A percentile compares a stretch with the other conserved stretches of the same genome.
These are phyloP conservation scores for Desmophyllum pertusum DNA, from an alignment of 92 coral and sea anemone genomes.

Conservation along the genomic window DNA sequence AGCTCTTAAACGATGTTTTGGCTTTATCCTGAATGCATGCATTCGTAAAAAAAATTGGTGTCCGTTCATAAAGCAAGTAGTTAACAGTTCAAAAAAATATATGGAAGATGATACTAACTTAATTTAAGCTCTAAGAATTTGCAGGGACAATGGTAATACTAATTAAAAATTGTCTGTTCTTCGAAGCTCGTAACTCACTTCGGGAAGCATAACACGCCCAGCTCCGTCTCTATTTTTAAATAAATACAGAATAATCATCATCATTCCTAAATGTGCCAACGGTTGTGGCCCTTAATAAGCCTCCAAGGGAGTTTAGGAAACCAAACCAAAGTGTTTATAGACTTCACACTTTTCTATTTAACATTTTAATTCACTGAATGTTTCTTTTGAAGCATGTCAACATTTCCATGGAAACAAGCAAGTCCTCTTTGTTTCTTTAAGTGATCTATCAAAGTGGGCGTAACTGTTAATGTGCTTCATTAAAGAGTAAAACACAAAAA, in stretches of 20 bases:
- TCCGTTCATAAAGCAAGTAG: neutral
- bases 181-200: too few relatives aligned
- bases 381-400: neutral
- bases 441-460: conserved; percentile 4
- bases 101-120: too few relatives aligned
- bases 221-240: too few relatives aligned
- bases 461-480: neutral
- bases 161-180: neutral
- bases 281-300: neutral
- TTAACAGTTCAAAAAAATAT: neutral
- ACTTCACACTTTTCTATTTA: neutral
- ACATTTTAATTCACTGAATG: neutral
- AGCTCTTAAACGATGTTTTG: too few relatives aligned
- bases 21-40: too few relatives aligned
- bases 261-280: neutral
- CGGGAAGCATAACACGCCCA: too few relatives aligned
- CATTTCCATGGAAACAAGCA: conserved; percentile 18
- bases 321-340: neutral
- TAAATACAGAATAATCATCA: too few relatives aligned
- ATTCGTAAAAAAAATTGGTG: too few relatives aligned
- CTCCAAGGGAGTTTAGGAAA: neutral
- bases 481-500: neutral
- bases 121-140: neutral
- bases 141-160: neutral
- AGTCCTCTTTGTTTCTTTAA: neutral